Conservation (phyloP, 92 coral and sea anemone species). For the Heteractis magnifica region DNA sequence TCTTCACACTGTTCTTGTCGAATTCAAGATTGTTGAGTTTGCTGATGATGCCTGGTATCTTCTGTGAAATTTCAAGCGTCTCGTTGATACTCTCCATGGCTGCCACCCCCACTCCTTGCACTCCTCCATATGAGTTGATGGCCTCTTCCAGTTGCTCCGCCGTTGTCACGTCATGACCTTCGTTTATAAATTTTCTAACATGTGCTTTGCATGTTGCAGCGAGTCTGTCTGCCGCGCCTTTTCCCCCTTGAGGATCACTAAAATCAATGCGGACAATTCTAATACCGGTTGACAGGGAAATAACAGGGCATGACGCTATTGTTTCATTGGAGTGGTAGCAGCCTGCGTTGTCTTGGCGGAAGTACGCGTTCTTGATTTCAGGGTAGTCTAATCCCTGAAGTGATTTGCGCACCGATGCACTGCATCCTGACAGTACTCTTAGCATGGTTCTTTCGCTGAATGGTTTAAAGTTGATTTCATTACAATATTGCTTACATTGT, state of each 20-base stretch:
- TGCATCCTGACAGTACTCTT: neutral
- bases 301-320: too few relatives aligned
- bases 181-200: conserved; percentile 22
- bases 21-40: conserved; percentile 47
- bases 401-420: neutral
- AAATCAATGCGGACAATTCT: neutral
- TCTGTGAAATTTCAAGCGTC: conserved; percentile 13
- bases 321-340: too few relatives aligned
- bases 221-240: neutral
- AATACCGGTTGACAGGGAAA: too few relatives aligned
- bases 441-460: neutral
- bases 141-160: conserved; percentile 24
- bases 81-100: conserved; percentile 23
- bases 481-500: neutral
- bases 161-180: conserved; percentile 36
- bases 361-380: too few relatives aligned
- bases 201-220: conserved; percentile 42
- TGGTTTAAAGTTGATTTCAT: neutral
- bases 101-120: conserved; percentile 28
- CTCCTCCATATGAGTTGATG: conserved; percentile 29
- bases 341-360: too few relatives aligned
- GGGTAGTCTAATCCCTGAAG: too few relatives aligned
- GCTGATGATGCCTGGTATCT: conserved; percentile 36
- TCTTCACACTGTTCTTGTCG: conserved; percentile 12
- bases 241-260: too few relatives aligned